Base-by-base conservation (phyloP, 2,113 vertebrate genomes). In the Gobio gobio region DNA sequence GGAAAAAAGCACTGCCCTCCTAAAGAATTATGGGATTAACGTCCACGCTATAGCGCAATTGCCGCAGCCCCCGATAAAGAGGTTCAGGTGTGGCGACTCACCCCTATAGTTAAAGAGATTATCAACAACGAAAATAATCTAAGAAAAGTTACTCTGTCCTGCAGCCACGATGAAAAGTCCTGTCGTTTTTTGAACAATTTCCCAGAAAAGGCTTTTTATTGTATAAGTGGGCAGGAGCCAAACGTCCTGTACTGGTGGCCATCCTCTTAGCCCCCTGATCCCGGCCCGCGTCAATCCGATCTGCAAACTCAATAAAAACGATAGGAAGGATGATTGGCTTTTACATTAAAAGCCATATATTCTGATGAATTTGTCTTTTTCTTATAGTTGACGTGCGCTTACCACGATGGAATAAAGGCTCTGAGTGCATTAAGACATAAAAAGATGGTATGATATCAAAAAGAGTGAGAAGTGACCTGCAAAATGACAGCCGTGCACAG, bases 231-330 rank as follows among this genome's bases (percentile, higher is more conserved):
- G 88, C 86, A 66, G 77, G 49, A 86, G 87, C 82, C 86, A 56
- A 88, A 66, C 78, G 36, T 91, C 93, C 90, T 33, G 84, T 80
- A 45, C 72, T 91, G 90, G 91, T 92, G 92, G 87, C 89, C 81
- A 86, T 76, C 47, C 18, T 90, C 87, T 94, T 93, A 92, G 94
- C 95, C 94, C 74, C 91, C 94, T 96, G 95, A 95, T 95, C 94
- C 89, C 88, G 56, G 86, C 83, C 87, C 70, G 72, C 89, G 89
- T 87, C 92, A 81, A 92, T 89, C 87, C 90, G 91, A 91, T 95
- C 94, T 89, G 87, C 94, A 97, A 97, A 98, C 96, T 93, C 92
- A 97, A 97, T 98, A 95, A 97, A 94, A 93, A 89, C 90, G 90
- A 91, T 90, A 88, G 91, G 90, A 93, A 89, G 89, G 91, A 92